These are phyloP conservation scores for Cyclophora punctaria DNA, from an alignment of 2,888 invertebrate species.

Conservation along the genomic window DNA sequence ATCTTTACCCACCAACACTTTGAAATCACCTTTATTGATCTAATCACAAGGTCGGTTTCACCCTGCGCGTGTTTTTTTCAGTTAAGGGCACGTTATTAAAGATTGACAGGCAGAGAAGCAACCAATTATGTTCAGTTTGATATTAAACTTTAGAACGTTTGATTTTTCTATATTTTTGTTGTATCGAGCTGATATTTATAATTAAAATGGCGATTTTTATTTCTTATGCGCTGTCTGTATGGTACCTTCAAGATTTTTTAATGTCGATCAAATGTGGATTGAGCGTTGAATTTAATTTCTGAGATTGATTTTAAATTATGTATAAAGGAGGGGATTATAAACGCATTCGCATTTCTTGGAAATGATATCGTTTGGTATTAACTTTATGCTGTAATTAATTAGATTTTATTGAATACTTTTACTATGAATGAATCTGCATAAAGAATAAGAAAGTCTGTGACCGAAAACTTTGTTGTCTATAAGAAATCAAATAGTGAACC, in stretches of 20 bases:
- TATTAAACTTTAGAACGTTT: slow-evolving; percentile 64
- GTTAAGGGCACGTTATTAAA: slow-evolving; percentile 29
- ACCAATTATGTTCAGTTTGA: slow-evolving; percentile 70
- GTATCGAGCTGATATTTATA: slow-evolving; percentile 61
- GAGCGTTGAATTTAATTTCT: slow-evolving; percentile 12
- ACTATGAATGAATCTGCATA: too few relatives aligned
- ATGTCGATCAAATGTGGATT: slow-evolving; percentile 57
- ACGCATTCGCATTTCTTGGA: too few relatives aligned
- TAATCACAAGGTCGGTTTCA: slow-evolving; percentile 13
- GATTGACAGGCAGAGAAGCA: slow-evolving; percentile 46
- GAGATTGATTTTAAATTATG: not conserved
- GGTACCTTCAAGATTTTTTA: slow-evolving; percentile 31
- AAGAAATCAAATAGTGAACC: too few relatives aligned
- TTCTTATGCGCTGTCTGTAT: slow-evolving; percentile 28
- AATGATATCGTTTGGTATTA: too few relatives aligned
- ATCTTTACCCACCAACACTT: slow-evolving; percentile 10
- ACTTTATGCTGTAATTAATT: too few relatives aligned
- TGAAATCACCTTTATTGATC: slow-evolving; percentile 20
- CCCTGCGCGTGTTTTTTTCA: not conserved
- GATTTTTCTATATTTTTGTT: slow-evolving; percentile 68
- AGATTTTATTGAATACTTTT: too few relatives aligned
- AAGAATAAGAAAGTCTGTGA: too few relatives aligned
- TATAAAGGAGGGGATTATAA: too few relatives aligned
- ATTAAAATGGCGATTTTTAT: slow-evolving; percentile 67
- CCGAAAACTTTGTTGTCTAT: too few relatives aligned